phyloP scores from a whole-genome alignment of 2,113 vertebrate genomes.

The Xenopus laevis region DNA sequence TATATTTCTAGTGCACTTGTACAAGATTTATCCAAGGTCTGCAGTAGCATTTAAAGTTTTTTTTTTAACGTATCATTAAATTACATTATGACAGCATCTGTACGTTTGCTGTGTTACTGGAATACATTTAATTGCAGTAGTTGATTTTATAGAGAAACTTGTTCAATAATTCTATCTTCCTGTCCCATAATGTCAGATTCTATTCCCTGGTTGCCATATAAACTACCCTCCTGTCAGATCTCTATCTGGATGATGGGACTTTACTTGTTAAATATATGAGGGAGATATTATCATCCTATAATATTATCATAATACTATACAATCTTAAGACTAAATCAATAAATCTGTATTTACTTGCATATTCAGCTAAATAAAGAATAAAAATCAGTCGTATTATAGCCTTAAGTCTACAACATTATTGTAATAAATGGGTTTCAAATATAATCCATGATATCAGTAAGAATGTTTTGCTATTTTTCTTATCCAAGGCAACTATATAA shows the following conservation, averaged over 20 bases:
- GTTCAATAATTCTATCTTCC: background rate
- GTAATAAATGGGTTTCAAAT: too few relatives aligned
- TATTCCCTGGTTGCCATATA: background rate
- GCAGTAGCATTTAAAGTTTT: conserved; percentile 32
- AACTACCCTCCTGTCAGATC: background rate
- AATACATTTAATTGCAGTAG: conserved; percentile 10
- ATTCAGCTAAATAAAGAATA: too few relatives aligned
- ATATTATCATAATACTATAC: too few relatives aligned
- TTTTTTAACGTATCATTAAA: conserved; percentile 15
- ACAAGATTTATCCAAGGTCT: conserved; percentile 22
- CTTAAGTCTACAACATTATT: too few relatives aligned
- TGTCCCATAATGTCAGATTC: background rate
- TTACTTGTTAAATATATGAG: background rate
- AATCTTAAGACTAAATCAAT: too few relatives aligned
- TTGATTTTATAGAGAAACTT: background rate
- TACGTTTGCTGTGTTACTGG: conserved; percentile 5
- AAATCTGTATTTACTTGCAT: too few relatives aligned
- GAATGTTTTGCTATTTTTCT: too few relatives aligned
- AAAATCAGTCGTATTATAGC: too few relatives aligned
- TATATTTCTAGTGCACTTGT: conserved; percentile 32
- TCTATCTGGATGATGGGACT: background rate
- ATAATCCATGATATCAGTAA: too few relatives aligned
- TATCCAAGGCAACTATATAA: too few relatives aligned
- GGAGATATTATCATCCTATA: too few relatives aligned
- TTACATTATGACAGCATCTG: conserved; percentile 19